Conservation (phyloP, 1,140 invertebrate genomes). For the Zaprionus davidi region DNA sequence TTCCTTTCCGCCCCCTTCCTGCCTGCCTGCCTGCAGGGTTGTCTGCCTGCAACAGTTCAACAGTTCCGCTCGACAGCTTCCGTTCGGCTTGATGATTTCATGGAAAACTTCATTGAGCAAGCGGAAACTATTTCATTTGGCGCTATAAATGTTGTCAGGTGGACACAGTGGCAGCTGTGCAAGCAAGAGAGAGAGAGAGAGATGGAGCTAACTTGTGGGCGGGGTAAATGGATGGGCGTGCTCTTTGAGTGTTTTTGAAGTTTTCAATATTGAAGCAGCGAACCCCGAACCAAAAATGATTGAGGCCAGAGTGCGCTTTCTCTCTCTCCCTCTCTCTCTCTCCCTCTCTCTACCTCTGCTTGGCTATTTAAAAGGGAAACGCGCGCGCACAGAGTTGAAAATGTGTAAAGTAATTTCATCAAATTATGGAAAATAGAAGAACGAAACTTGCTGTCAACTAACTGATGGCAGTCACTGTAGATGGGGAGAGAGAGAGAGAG, state of each 20-base stretch:
- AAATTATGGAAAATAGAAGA: slow-evolving; percentile 28
- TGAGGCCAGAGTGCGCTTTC: slow-evolving; percentile 28
- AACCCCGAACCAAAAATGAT: slow-evolving; percentile 38
- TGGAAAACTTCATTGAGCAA: slow-evolving; percentile 81
- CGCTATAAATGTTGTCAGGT: slow-evolving; percentile 56
- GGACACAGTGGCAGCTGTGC: slow-evolving; percentile 8
- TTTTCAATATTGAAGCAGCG: slow-evolving; percentile 57
- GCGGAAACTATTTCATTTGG: slow-evolving; percentile 81
- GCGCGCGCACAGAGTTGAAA: slow-evolving; percentile 3
- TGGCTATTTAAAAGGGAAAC: slow-evolving; percentile 30
- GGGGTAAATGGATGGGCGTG: slow-evolving; percentile 8
- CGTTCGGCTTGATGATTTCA: slow-evolving; percentile 81
- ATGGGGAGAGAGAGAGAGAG: slow-evolving; percentile 3
- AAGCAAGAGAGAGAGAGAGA: not conserved
- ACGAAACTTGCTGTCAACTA: slow-evolving; percentile 11
- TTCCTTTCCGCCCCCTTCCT: not conserved
- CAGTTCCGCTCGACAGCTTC: slow-evolving; percentile 79
- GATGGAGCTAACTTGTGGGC: not conserved
- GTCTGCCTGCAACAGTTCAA: slow-evolving; percentile 64
- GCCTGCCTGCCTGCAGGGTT: slow-evolving; percentile 11
- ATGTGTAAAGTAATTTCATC: slow-evolving; percentile 34
- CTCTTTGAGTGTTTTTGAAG: slow-evolving; percentile 66
- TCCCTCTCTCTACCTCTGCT: not conserved
- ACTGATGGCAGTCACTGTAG: slow-evolving; percentile 17
- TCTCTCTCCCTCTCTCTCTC: not conserved